Conservation (phyloP, 2,888 invertebrate species). For the Drosophila cognata region DNA sequence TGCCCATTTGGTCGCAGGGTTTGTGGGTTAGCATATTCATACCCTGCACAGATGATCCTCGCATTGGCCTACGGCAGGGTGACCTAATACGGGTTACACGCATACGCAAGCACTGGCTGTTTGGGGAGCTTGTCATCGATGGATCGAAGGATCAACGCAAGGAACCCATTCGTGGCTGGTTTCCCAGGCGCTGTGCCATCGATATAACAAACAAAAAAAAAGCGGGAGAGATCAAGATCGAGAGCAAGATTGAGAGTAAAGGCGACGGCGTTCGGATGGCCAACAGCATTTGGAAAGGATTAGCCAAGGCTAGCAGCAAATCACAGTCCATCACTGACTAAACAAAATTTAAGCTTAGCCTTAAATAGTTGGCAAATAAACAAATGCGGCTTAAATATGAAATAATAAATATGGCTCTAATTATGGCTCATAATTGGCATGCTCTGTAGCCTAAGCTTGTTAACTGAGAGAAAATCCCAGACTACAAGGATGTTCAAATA, state of each 20-base stretch:
- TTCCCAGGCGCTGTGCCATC: constrained; percentile 91
- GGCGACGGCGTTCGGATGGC: too few species aligned
- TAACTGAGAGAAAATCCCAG: not conserved
- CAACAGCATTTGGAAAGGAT: not conserved
- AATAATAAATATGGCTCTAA: not conserved
- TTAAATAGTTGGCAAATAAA: not conserved
- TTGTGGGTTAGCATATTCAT: constrained; percentile 88
- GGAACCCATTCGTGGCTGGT: constrained; percentile 91
- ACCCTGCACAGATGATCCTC: constrained; percentile 94
- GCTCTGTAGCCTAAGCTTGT: not conserved
- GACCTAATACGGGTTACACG: constrained; percentile 93
- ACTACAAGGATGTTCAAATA: not conserved
- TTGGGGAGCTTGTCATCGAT: constrained; percentile 88
- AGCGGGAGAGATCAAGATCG: not conserved
- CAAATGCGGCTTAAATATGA: not conserved
- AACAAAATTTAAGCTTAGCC: not conserved
- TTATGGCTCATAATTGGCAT: not conserved
- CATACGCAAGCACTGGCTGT: constrained; percentile 94
- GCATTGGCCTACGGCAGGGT: constrained; percentile 89
- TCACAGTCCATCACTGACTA: not conserved
- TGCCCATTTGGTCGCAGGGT: constrained; percentile 90
- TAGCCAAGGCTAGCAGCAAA: not conserved
- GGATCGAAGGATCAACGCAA: constrained; percentile 13
- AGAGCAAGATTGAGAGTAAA: not conserved
- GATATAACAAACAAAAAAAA: constrained; percentile 85